Percentiles rank a stretch among this genome's conserved stretches.
These are phyloP conservation scores for Anguilla obscura DNA, from an alignment of 2,797 vertebrate genomes.

Conservation along the genomic window DNA sequence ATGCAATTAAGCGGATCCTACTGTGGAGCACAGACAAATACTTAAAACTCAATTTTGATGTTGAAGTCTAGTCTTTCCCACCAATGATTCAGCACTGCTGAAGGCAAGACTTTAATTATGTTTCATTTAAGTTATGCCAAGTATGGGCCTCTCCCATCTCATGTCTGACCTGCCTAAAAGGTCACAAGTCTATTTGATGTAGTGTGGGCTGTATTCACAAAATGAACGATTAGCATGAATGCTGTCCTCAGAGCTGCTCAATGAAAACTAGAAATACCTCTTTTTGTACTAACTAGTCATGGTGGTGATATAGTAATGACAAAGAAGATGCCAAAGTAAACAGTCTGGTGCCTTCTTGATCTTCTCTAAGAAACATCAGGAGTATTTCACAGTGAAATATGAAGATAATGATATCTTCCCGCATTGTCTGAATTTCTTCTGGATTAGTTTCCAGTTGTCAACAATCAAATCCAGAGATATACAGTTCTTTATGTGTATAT, in stretches of 20 bases:
- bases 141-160: neutral
- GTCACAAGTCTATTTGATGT: neutral
- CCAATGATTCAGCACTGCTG: neutral
- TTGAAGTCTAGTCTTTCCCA: neutral
- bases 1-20: too few species aligned
- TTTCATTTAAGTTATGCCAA: neutral
- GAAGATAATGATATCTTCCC: neutral
- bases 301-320: neutral
- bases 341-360: neutral
- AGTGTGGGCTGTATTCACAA: neutral
- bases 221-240: neutral
- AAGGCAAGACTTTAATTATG: neutral
- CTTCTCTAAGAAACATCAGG: neutral
- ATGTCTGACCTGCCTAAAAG: neutral
- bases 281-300: neutral
- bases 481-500: neutral
- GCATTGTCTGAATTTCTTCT: slow-evolving; percentile 1
- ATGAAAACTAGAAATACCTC: neutral
- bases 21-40: neutral
- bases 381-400: neutral
- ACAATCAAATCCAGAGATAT: neutral
- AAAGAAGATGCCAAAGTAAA: neutral
- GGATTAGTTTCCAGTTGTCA: neutral
- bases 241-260: neutral
- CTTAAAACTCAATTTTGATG: neutral